A percentile compares a stretch with the other conserved stretches of the same genome.
Conservation (phyloP, 2,797 vertebrate genomes). For the Vireo griseus region DNA sequence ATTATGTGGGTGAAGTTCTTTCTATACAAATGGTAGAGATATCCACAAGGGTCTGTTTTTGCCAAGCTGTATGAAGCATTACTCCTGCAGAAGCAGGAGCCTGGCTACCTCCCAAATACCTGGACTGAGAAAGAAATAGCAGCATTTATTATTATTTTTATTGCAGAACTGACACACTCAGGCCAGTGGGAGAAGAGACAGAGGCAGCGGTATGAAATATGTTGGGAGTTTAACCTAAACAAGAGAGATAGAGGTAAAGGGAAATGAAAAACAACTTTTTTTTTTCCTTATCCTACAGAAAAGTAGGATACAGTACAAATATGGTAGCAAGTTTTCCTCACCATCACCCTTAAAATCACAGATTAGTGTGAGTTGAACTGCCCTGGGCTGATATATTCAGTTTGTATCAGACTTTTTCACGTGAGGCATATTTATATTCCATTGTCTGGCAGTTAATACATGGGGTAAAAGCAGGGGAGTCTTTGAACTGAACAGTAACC, state of each 20-base stretch:
- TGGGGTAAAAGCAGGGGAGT: neutral
- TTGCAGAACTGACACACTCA: neutral
- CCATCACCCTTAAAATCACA: neutral
- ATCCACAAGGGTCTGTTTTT: neutral
- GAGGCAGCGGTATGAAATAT: neutral
- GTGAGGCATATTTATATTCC: neutral
- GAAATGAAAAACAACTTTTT: neutral
- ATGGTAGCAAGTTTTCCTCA: neutral
- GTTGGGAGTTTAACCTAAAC: neutral
- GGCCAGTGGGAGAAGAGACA: neutral
- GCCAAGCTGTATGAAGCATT: neutral
- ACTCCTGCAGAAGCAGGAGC: neutral
- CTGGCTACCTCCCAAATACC: constrained; percentile 6
- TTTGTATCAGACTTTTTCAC: neutral
- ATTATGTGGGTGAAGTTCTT: constrained; percentile 7
- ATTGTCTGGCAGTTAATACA: neutral
- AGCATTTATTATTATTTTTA: neutral
- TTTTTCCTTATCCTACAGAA: neutral
- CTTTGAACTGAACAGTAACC: neutral
- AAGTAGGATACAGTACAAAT: neutral
- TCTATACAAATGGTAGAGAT: neutral
- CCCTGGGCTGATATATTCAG: fast-evolving
- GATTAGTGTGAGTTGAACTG: neutral
- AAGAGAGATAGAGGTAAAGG: neutral
- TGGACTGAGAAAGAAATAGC: neutral